A percentile compares a stretch with the other conserved stretches of the same genome.
Conservation (phyloP, 2,888 invertebrate species). For the Drosophila monieri region DNA sequence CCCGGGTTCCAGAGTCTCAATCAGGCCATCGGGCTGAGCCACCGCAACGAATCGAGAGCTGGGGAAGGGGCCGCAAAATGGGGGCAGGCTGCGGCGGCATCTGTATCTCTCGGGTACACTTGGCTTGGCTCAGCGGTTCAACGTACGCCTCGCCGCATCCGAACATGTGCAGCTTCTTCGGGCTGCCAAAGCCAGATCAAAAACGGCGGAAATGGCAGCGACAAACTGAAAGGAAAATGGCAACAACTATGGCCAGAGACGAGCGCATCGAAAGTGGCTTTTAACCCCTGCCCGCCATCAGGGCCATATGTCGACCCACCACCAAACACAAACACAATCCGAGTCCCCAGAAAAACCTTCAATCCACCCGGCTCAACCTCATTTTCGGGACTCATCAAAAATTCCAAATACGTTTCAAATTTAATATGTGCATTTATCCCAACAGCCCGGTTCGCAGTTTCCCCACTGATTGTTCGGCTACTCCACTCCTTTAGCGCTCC, state of each 20-base stretch:
- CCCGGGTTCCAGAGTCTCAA: constrained; percentile 27
- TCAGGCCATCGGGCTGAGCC: constrained; percentile 42
- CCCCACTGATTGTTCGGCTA: constrained; percentile 29
- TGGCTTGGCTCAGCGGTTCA: constrained; percentile 30
- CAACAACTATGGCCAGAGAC: constrained; percentile 36
- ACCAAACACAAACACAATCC: constrained; percentile 24
- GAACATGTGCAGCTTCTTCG: constrained; percentile 40
- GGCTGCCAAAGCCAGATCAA: constrained; percentile 7
- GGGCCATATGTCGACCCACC: constrained; percentile 50
- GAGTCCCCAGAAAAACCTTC: constrained; percentile 7
- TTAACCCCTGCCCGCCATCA: constrained; percentile 44
- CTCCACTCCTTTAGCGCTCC: constrained; percentile 64
- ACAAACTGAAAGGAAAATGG: constrained; percentile 20
- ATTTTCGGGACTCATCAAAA: constrained; percentile 72
- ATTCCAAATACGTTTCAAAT: constrained; percentile 81
- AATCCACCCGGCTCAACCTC: constrained; percentile 34
- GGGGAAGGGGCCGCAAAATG: constrained; percentile 8
- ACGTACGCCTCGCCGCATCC: constrained; percentile 15
- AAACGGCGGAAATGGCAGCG: constrained; percentile 27
- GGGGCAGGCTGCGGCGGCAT: constrained; percentile 23
- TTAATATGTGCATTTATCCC: constrained; percentile 77
- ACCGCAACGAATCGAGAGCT: constrained; percentile 44
- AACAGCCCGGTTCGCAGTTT: constrained; percentile 35
- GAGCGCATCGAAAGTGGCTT: constrained; percentile 46
- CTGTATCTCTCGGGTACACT: constrained; percentile 41